Evolutionary conservation across 2,797 vertebrate species (phyloP).

Genomic region (Hydrolagus colliei): DNA sequence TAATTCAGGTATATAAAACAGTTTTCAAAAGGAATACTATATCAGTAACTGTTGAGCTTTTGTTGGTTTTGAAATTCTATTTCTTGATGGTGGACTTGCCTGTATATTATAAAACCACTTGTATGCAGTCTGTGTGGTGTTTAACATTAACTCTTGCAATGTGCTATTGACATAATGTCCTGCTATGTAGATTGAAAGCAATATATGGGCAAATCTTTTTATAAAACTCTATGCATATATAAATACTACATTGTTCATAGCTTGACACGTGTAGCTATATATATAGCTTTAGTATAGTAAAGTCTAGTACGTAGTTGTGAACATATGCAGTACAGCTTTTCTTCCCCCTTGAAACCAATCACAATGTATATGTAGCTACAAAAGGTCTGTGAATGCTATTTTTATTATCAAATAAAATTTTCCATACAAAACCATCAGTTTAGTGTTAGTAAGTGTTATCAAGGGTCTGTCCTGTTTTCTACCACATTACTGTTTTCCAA

Average conservation of each 20-base stretch:
- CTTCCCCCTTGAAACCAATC: slow-evolving; percentile 80
- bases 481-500: neutral
- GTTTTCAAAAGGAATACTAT: slow-evolving; percentile 80
- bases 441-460: slow-evolving; percentile 41
- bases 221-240: slow-evolving; percentile 99
- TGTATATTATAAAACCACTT: slow-evolving; percentile 82
- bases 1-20: slow-evolving; percentile 96
- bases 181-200: slow-evolving; percentile 85
- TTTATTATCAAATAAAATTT: slow-evolving; percentile 98
- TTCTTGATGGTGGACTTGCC: slow-evolving; percentile 83
- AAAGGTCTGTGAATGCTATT: slow-evolving; percentile 95
- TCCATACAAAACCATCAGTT: slow-evolving; percentile 75
- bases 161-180: slow-evolving; percentile 79
- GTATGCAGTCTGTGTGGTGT: slow-evolving; percentile 80
- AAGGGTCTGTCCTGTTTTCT: slow-evolving; percentile 3
- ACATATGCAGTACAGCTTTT: slow-evolving; percentile 74
- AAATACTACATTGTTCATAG: slow-evolving; percentile 97
- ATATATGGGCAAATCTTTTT: slow-evolving; percentile 93
- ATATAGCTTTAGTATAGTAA: slow-evolving; percentile 84
- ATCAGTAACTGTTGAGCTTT: slow-evolving; percentile 75
- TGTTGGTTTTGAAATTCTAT: slow-evolving; percentile 68
- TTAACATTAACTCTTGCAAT: slow-evolving; percentile 80
- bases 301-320: slow-evolving; percentile 66
- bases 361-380: slow-evolving; percentile 92
- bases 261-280: slow-evolving; percentile 86